Base-by-base conservation (phyloP, 1,140 invertebrate species). In the Orius insidiosus region DNA sequence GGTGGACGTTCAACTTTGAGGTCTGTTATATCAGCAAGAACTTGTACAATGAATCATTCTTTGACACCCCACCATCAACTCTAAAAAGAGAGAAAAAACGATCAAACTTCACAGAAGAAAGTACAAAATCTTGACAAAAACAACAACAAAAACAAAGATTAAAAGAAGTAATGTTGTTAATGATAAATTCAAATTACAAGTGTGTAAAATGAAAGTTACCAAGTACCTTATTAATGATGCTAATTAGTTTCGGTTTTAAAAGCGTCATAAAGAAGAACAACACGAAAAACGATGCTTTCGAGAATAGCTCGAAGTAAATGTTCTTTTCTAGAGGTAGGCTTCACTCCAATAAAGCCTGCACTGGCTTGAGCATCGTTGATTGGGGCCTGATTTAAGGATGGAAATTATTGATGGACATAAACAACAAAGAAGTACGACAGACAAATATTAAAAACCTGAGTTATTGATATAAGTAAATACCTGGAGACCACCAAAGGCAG, bases 1-100 rank as follows among this genome's bases (percentile, higher is more conserved):
- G 56, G 55, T 0, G 75, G 64, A 40, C 89, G 65, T 56, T 90
- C 79, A 9, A 94, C 77, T 9, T 63, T 57, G 33, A 85, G 57
- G 1, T 73, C 72, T 3, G 78, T 80, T 19, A 90, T 63, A 64
- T 94, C 82, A 3, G 87, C 75, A 40, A 95, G 68, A 18, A 88
- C 63, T 63, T 95, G 89, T 53, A 83, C 74, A 1, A 95, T 65
- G 58, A 94, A 95, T 93, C 77, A 63, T 93, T 94, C 47, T 75
- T 74, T 0, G 86, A 80, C 11, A 97, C 88, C 18, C 92, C 92
- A n/a, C 90, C 92, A 62, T 93, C 86, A 34, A 87, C 71, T 54
- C 89, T 93, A 58, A 15, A 71, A 64, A 24, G 7, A 24, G 7
- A 24, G 24, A 24, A 24, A 24, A 24, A n/a, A n/a, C n/a, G n/a